Evolutionary conservation across 1,140 invertebrate genomes (phyloP).

Genomic region (Habropoda laboriosa): DNA sequence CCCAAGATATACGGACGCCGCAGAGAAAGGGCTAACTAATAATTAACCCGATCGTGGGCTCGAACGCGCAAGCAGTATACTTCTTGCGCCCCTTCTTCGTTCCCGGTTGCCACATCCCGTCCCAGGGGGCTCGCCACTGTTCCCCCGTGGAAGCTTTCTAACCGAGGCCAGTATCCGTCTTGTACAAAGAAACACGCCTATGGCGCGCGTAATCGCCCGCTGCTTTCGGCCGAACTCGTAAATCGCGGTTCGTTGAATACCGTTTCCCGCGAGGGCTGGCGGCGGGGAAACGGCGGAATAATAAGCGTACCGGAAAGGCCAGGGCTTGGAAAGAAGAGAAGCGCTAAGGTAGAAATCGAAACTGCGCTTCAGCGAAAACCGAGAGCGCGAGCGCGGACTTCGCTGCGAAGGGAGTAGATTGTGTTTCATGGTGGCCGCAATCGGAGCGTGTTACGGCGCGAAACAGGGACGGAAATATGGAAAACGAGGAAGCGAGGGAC

Average conservation of each 20-base stretch:
- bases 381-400: constrained; percentile 45
- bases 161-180: too few species aligned
- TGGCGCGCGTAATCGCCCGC: constrained; percentile 66
- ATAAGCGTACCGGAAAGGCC: constrained; percentile 53
- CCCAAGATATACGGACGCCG: constrained; percentile 8
- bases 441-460: neutral
- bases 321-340: constrained; percentile 43
- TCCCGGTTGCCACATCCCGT: neutral
- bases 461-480: neutral
- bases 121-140: neutral
- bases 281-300: constrained; percentile 56
- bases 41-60: constrained; percentile 25
- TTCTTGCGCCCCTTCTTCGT: constrained; percentile 27
- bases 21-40: constrained; percentile 17
- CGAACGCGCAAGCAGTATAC: too few species aligned
- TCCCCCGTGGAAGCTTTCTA: neutral
- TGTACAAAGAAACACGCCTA: constrained; percentile 63
- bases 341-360: constrained; percentile 68
- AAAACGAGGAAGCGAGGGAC: neutral
- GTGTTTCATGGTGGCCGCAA: constrained; percentile 37
- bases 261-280: constrained; percentile 36
- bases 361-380: constrained; percentile 60
- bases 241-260: constrained; percentile 68
- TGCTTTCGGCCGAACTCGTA: constrained; percentile 70
- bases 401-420: too few species aligned